Percentiles rank a stretch among this genome's conserved stretches.
phyloP scores from a whole-genome alignment of 2,888 invertebrate genomes.

The Spicauda simplicius region DNA sequence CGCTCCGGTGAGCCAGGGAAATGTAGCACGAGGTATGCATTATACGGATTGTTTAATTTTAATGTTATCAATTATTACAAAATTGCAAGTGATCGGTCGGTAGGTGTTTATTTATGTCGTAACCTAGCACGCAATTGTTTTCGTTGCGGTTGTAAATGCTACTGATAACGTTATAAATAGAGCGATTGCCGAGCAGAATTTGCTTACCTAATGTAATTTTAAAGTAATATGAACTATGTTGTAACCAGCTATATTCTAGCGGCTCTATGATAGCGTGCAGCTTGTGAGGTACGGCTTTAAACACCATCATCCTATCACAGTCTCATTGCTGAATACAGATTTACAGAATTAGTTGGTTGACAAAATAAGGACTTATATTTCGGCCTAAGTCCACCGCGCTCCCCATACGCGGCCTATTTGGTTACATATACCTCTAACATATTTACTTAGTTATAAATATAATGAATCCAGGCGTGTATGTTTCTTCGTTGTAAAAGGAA shows the following conservation, averaged over 20 bases:
- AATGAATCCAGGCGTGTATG: too few species aligned
- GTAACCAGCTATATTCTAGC: background rate
- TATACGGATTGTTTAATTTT: slow-evolving; percentile 7
- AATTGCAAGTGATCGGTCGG: background rate
- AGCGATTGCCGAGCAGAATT: background rate
- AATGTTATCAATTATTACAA: background rate
- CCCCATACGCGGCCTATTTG: too few species aligned
- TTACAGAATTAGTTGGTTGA: too few species aligned
- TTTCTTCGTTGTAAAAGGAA: too few species aligned
- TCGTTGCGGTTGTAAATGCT: slow-evolving; percentile 21
- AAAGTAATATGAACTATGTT: background rate
- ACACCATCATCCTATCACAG: too few species aligned
- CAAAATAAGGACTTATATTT: too few species aligned
- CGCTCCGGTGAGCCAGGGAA: slow-evolving; percentile 67
- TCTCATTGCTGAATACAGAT: too few species aligned
- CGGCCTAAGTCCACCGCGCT: too few species aligned
- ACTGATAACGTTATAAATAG: slow-evolving; percentile 18
- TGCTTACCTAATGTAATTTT: background rate
- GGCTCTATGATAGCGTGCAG: too few species aligned
- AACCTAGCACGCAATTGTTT: slow-evolving; percentile 15
- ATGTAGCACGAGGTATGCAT: slow-evolving; percentile 78
- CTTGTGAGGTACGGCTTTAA: too few species aligned
- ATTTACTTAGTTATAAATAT: too few species aligned
- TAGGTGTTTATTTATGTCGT: slow-evolving; percentile 10
- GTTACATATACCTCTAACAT: too few species aligned